Conservation (phyloP, 1,140 invertebrate genomes). For the Bombus cullumanus region DNA sequence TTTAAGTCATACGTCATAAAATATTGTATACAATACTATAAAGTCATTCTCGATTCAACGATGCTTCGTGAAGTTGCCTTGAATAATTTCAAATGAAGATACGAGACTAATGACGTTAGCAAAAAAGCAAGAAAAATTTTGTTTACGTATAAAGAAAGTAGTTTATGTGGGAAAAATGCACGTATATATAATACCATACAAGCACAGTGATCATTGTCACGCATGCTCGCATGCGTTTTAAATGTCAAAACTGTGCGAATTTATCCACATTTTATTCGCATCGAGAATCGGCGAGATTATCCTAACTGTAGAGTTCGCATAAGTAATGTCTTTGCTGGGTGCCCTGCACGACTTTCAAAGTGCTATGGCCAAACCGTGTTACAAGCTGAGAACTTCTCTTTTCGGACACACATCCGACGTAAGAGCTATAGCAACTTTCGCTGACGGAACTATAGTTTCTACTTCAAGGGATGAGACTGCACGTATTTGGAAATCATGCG, state of each 20-base stretch:
- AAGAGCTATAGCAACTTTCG: slow-evolving; percentile 87
- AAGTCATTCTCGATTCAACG: too few species aligned
- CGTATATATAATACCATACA: background rate
- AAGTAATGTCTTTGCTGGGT: slow-evolving; percentile 24
- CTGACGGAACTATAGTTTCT: slow-evolving; percentile 90
- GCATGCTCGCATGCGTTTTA: slow-evolving; percentile 46
- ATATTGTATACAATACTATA: background rate
- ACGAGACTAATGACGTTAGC: slow-evolving; percentile 4
- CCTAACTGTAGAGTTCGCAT: slow-evolving; percentile 3
- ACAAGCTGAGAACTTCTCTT: slow-evolving; percentile 90
- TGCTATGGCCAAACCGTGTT: slow-evolving; percentile 72
- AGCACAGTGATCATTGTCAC: slow-evolving; percentile 10
- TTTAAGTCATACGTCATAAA: background rate
- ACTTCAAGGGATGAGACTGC: slow-evolving; percentile 94
- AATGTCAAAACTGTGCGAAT: slow-evolving; percentile 43
- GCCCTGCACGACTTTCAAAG: slow-evolving; percentile 18
- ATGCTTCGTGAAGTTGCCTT: background rate
- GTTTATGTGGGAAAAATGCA: background rate
- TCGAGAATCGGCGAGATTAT: slow-evolving; percentile 20
- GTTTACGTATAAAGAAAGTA: background rate
- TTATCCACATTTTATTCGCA: slow-evolving; percentile 19
- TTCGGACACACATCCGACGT: slow-evolving; percentile 93
- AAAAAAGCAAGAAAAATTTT: slow-evolving; percentile 14
- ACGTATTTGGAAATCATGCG: slow-evolving; percentile 91
- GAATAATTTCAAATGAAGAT: background rate